Percentiles rank a stretch among this genome's conserved stretches.
These are phyloP conservation scores for Bursaphelenchus okinawaensis DNA, from an alignment of 2,888 invertebrate species.

Conservation along the genomic window DNA sequence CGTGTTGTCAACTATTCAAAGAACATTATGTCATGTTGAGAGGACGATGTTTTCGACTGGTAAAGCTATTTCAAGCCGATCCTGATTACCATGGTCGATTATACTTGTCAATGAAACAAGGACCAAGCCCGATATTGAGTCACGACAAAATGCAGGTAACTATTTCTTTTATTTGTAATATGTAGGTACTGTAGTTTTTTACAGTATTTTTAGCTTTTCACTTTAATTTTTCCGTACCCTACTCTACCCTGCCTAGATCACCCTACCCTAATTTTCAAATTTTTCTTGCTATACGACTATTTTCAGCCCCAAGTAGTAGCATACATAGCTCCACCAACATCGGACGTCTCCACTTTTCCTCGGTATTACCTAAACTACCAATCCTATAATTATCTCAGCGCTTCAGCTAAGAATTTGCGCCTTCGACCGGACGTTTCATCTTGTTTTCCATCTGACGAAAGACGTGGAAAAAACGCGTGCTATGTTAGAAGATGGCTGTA, in stretches of 20 bases:
- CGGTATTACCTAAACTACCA: constrained; percentile 26
- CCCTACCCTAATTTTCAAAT: too few relatives aligned
- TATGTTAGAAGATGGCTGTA: constrained; percentile 19
- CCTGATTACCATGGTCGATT: constrained; percentile 28
- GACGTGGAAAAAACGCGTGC: constrained; percentile 12
- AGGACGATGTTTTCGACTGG: constrained; percentile 19
- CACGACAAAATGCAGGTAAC: too few relatives aligned
- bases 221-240: too few relatives aligned
- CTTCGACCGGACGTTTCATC: constrained; percentile 16
- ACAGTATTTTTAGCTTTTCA: too few relatives aligned
- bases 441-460: constrained; percentile 13
- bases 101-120: constrained; percentile 19
- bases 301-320: constrained; percentile 32
- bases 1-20: constrained; percentile 19
- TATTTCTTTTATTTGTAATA: too few relatives aligned
- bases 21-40: constrained; percentile 18
- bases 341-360: constrained; percentile 26
- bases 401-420: constrained; percentile 10
- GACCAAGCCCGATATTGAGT: constrained; percentile 27
- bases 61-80: constrained; percentile 21
- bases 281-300: too few relatives aligned
- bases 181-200: too few relatives aligned
- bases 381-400: constrained; percentile 23
- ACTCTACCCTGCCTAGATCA: too few relatives aligned
- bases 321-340: constrained; percentile 20